Conservation (phyloP, 2,888 invertebrate genomes). For the Nephrotoma guestfalica region DNA sequence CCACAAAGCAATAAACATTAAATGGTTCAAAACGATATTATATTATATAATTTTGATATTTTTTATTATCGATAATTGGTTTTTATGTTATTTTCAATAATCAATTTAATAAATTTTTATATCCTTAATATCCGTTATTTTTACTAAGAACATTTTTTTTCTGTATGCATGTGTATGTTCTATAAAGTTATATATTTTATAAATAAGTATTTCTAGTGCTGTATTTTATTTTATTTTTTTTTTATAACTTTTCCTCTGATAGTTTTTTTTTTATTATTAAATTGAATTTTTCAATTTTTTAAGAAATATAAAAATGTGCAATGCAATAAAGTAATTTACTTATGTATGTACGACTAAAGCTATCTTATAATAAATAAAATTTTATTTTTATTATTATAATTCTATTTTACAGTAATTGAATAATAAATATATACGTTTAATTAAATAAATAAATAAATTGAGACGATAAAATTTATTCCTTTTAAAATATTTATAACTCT, state of each 20-base stretch:
- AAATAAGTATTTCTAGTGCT: neutral
- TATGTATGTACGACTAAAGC: neutral
- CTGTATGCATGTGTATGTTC: neutral
- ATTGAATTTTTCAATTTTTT: neutral
- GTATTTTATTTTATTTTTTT: neutral
- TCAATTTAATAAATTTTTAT: neutral
- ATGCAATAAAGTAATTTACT: neutral
- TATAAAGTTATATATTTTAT: neutral
- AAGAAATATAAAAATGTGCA: neutral
- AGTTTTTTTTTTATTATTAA: neutral
- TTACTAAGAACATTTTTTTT: neutral
- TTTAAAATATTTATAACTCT: neutral
- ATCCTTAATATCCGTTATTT: neutral
- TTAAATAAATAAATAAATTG: neutral
- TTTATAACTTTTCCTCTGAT: neutral
- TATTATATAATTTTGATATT: neutral
- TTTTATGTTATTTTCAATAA: neutral
- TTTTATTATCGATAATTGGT: neutral
- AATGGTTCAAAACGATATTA: neutral
- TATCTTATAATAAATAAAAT: neutral
- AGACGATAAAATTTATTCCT: neutral
- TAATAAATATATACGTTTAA: neutral
- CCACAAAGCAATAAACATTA: neutral
- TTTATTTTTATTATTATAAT: neutral
- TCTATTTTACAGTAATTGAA: neutral